Evolutionary conservation across 2,888 invertebrate genomes (phyloP).

Genomic region (Drosophila fungiperda): DNA sequence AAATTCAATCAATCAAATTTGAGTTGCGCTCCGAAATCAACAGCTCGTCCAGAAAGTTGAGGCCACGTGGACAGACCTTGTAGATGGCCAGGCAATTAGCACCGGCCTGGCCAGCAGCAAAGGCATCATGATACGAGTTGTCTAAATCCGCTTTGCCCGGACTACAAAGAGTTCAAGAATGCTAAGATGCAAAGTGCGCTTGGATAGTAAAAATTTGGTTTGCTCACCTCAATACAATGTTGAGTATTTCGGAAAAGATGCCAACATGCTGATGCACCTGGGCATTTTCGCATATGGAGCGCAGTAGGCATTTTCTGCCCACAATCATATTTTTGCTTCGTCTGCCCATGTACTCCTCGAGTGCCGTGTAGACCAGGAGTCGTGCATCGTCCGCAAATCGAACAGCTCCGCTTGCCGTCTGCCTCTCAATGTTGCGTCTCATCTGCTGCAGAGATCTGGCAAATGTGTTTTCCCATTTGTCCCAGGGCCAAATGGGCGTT

Average conservation of each 20-base stretch:
- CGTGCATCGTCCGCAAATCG: slow-evolving; percentile 79
- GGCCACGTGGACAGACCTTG: slow-evolving; percentile 87
- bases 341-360: slow-evolving; percentile 79
- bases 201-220: slow-evolving; percentile 27
- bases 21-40: slow-evolving; percentile 60
- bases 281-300: slow-evolving; percentile 83
- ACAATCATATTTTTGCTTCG: slow-evolving; percentile 36
- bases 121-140: slow-evolving; percentile 87
- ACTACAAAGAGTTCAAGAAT: slow-evolving; percentile 42
- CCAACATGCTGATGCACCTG: slow-evolving; percentile 78
- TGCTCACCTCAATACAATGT: slow-evolving; percentile 79
- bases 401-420: slow-evolving; percentile 50
- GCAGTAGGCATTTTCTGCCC: slow-evolving; percentile 76
- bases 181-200: not conserved
- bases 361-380: slow-evolving; percentile 74
- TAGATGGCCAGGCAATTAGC: slow-evolving; percentile 88
- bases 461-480: slow-evolving; percentile 81
- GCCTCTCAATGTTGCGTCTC: slow-evolving; percentile 58
- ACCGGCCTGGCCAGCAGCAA: slow-evolving; percentile 88
- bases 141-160: slow-evolving; percentile 85
- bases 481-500: slow-evolving; percentile 79
- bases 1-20: slow-evolving; percentile 84
- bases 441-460: slow-evolving; percentile 72
- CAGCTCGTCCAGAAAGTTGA: slow-evolving; percentile 87
- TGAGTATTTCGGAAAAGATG: slow-evolving; percentile 75